A percentile compares a stretch with the other conserved stretches of the same genome.
Conservation (phyloP, 1,140 invertebrate species). For the Orchestia grillus region DNA sequence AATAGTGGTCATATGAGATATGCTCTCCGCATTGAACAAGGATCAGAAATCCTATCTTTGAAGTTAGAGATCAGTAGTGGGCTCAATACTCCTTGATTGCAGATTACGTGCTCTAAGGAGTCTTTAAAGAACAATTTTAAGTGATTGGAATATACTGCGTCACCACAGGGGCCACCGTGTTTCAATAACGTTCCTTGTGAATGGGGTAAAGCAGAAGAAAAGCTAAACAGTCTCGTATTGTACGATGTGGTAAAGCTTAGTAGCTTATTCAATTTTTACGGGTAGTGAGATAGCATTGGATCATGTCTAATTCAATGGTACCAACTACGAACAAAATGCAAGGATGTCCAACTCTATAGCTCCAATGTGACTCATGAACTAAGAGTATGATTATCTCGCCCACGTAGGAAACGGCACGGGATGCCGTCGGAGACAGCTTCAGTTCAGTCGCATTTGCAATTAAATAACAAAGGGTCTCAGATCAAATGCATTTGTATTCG, state of each 20-base stretch:
- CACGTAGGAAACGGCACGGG: too few relatives aligned
- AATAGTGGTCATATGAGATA: neutral
- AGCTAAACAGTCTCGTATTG: neutral
- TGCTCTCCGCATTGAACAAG: neutral
- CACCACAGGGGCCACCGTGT: neutral
- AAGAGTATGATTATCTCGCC: too few relatives aligned
- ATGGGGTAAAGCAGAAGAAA: neutral
- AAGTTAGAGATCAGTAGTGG: slow-evolving; percentile 8
- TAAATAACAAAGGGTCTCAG: too few relatives aligned
- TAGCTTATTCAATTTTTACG: neutral
- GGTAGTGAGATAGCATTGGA: neutral
- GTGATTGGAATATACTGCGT: neutral
- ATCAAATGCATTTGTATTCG: too few relatives aligned
- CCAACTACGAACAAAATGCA: neutral
- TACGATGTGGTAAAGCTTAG: neutral
- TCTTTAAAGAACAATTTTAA: neutral
- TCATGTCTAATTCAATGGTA: neutral
- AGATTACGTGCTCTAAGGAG: neutral
- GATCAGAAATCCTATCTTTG: slow-evolving; percentile 1
- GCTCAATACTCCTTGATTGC: slow-evolving; percentile 45
- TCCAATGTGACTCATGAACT: neutral
- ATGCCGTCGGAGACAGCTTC: too few relatives aligned
- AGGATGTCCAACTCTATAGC: neutral
- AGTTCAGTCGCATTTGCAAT: too few relatives aligned
- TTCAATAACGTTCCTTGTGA: too few relatives aligned